Conservation (phyloP, 2,797 vertebrate genomes). For the Arctocebus calabarensis region DNA sequence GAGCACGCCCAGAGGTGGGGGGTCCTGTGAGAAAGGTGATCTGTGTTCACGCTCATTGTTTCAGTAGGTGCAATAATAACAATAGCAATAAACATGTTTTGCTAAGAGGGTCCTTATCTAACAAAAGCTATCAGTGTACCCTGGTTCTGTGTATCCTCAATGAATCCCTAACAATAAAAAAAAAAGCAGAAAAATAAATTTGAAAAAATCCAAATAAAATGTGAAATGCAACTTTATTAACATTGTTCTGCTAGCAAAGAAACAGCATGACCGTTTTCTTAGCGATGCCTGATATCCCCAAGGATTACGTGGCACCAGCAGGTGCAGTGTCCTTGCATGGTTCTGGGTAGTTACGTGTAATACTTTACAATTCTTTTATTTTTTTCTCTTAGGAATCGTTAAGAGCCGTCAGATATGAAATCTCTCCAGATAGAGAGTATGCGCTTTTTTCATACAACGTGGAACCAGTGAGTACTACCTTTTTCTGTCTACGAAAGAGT, state of each 20-base stretch:
- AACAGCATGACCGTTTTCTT: background rate
- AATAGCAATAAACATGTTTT: background rate
- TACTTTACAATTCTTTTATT: background rate
- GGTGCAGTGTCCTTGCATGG: too few species aligned
- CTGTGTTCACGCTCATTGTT: background rate
- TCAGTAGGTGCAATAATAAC: background rate
- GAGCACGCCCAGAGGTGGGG: background rate
- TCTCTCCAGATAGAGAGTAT: constrained; percentile 95
- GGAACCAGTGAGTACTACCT: constrained; percentile 91
- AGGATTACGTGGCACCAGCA: background rate
- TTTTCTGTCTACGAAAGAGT: background rate
- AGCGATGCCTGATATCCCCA: background rate
- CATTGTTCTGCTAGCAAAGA: background rate
- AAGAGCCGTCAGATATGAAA: constrained; percentile 93
- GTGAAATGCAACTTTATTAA: background rate
- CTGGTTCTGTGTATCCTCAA: too few species aligned
- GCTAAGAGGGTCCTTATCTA: background rate
- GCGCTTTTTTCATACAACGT: constrained; percentile 95
- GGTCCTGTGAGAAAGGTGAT: background rate
- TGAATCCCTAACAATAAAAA: too few species aligned
- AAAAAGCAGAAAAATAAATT: background rate
- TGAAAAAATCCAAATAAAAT: background rate
- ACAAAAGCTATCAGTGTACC: too few species aligned
- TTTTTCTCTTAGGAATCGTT: constrained; percentile 90
- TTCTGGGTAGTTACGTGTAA: background rate